Percentiles rank a stretch among this genome's conserved stretches.
phyloP scores from a whole-genome alignment of 2,797 vertebrate species.

The Lateolabrax maculatus region DNA sequence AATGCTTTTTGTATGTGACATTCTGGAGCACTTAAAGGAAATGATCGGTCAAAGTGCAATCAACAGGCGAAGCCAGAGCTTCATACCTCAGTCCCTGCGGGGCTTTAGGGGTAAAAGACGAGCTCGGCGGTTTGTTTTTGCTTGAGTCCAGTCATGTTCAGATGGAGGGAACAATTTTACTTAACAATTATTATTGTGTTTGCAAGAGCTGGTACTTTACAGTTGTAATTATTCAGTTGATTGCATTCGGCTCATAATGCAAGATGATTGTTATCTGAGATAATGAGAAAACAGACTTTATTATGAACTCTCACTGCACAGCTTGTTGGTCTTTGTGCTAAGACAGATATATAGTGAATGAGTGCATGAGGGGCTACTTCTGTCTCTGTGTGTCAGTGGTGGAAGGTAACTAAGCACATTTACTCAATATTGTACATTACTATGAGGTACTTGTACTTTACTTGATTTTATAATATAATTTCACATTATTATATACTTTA shows the following conservation, averaged over 20 bases:
- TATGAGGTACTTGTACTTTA: background rate
- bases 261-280: slow-evolving; percentile 22
- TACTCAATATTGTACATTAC: background rate
- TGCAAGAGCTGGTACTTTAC: slow-evolving; percentile 18
- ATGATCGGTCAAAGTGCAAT: slow-evolving; percentile 85
- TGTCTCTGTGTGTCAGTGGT: background rate
- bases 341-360: too few species aligned
- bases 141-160: slow-evolving; percentile 35
- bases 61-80: slow-evolving; percentile 74
- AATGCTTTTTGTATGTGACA: slow-evolving; percentile 82
- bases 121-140: slow-evolving; percentile 49
- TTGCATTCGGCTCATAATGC: slow-evolving; percentile 14
- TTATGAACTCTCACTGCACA: background rate
- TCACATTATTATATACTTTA: background rate
- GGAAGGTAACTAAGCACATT: background rate
- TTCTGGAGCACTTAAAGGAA: slow-evolving; percentile 81
- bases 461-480: background rate
- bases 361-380: background rate
- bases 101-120: slow-evolving; percentile 75
- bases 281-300: slow-evolving; percentile 23
- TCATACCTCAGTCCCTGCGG: slow-evolving; percentile 71
- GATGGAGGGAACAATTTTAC: slow-evolving; percentile 1
- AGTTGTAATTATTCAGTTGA: slow-evolving; percentile 35
- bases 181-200: slow-evolving; percentile 8
- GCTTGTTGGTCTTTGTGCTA: slow-evolving; percentile 10